Conservation (phyloP, 2,797 vertebrate species). For the Prunella strophiata region DNA sequence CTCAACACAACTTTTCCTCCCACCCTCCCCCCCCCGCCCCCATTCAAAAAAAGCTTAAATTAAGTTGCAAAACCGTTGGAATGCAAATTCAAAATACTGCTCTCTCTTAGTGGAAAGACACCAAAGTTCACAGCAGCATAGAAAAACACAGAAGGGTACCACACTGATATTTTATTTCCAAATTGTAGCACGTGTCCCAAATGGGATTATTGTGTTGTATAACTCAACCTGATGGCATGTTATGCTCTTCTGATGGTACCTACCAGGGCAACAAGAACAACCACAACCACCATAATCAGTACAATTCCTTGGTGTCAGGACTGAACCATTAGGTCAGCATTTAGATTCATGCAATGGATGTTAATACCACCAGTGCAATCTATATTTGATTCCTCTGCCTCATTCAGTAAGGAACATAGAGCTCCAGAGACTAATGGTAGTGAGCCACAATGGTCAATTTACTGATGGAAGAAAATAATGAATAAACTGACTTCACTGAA, state of each 20-base stretch:
- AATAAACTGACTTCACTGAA: background rate
- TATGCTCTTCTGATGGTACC: background rate
- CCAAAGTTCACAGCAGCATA: background rate
- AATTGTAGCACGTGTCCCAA: background rate
- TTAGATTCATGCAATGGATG: background rate
- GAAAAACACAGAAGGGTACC: background rate
- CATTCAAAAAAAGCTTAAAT: background rate
- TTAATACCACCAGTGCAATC: background rate
- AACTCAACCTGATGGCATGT: background rate
- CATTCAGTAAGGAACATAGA: background rate
- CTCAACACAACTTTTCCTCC: background rate
- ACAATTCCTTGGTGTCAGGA: background rate
- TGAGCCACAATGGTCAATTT: background rate
- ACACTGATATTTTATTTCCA: background rate
- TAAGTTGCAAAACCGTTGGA: background rate
- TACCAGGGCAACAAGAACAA: background rate
- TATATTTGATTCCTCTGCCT: background rate
- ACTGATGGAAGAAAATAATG: background rate
- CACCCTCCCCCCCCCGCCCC: fast-evolving
- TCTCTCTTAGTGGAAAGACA: background rate
- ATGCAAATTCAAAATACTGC: background rate
- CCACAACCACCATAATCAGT: background rate
- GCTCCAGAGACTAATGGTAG: background rate
- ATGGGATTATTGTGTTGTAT: background rate
- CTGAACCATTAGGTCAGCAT: background rate